Evolutionary conservation across 2,113 vertebrate species (phyloP).

Genomic region (Apteryx owenii): DNA sequence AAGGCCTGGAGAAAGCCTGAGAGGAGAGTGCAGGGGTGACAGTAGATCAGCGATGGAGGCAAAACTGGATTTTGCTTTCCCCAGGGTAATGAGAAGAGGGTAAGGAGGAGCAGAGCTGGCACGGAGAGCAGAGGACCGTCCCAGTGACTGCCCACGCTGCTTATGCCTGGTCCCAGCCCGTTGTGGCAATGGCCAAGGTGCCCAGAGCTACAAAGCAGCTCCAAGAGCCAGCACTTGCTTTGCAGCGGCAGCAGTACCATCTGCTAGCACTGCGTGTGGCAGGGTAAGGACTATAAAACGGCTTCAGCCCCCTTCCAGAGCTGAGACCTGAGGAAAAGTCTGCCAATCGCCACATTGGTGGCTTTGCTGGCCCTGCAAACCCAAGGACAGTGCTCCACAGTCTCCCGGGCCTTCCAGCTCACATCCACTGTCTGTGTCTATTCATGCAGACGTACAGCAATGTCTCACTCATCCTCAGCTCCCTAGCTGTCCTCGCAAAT

Average conservation of each 20-base stretch:
- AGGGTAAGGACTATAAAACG: not conserved
- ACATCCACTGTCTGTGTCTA: not conserved
- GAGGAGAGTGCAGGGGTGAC: not conserved
- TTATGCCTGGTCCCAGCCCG: not conserved
- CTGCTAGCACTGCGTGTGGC: not conserved
- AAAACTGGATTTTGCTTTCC: not conserved
- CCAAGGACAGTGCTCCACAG: not conserved
- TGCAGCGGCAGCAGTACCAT: not conserved
- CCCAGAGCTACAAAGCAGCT: not conserved
- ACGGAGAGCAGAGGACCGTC: not conserved
- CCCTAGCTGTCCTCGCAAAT: rapidly evolving
- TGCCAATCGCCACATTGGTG: not conserved
- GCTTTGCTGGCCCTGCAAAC: not conserved
- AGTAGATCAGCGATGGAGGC: not conserved
- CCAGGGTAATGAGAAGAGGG: not conserved
- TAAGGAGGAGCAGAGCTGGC: not conserved
- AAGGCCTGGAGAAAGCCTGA: not conserved
- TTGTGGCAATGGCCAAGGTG: not conserved
- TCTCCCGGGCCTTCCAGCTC: not conserved
- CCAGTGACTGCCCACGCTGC: not conserved
- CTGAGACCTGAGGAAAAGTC: not conserved
- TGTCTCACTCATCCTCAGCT: not conserved
- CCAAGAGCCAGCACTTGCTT: not conserved
- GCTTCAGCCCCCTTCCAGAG: not conserved
- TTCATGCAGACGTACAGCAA: not conserved